These are phyloP conservation scores for Nomada lathburiana DNA, from an alignment of 2,888 invertebrate genomes.

Conservation along the genomic window DNA sequence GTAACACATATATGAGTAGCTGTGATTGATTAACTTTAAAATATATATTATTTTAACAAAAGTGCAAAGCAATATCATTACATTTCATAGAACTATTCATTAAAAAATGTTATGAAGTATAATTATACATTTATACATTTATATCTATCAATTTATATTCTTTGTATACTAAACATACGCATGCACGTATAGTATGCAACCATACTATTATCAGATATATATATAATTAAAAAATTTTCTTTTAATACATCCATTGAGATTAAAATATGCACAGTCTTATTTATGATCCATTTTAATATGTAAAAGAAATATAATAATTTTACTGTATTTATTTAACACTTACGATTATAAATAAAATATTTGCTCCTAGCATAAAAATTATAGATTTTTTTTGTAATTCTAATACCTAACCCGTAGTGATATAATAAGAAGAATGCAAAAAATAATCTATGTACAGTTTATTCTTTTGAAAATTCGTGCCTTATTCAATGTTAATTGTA, in stretches of 20 bases:
- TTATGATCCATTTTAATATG: constrained; percentile 46
- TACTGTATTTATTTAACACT: background rate
- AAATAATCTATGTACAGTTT: background rate
- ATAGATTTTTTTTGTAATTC: background rate
- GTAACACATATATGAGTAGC: constrained; percentile 43
- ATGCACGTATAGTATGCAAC: constrained; percentile 16
- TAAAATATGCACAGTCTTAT: constrained; percentile 37
- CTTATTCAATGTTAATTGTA: background rate
- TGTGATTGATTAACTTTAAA: constrained; percentile 56
- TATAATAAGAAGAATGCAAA: background rate
- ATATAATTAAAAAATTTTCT: constrained; percentile 29
- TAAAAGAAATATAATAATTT: constrained; percentile 31
- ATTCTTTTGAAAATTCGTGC: background rate
- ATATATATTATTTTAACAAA: constrained; percentile 28
- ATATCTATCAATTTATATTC: constrained; percentile 47
- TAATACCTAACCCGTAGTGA: too few species aligned
- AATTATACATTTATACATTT: constrained; percentile 34
- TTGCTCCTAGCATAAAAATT: background rate
- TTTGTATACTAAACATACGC: constrained; percentile 39
- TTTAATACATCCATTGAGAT: constrained; percentile 34
- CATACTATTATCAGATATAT: constrained; percentile 17
- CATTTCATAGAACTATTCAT: constrained; percentile 18
- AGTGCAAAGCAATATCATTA: constrained; percentile 31
- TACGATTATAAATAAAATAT: constrained; percentile 25
- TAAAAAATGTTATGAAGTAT: constrained; percentile 20